phyloP scores from a whole-genome alignment of 2,797 vertebrate species.

The Pseudochirops cupreus region DNA sequence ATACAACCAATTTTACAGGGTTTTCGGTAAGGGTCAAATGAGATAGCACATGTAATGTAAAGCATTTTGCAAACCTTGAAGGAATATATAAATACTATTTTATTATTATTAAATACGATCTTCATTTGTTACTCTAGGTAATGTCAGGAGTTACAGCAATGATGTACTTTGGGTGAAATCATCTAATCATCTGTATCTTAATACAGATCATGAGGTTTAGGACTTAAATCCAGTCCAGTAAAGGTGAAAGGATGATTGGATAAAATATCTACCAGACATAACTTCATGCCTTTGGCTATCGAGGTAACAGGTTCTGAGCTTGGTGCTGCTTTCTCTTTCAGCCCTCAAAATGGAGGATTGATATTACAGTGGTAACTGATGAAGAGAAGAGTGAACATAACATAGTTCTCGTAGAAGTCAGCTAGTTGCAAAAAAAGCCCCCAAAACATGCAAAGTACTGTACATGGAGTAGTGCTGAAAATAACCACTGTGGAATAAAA shows the following conservation, averaged over 20 bases:
- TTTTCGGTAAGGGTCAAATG: neutral
- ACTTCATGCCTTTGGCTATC: neutral
- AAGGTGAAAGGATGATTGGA: neutral
- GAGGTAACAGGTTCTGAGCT: neutral
- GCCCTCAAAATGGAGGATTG: neutral
- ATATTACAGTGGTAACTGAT: neutral
- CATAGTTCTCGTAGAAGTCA: slow-evolving; percentile 6
- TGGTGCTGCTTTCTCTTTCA: neutral
- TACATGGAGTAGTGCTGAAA: neutral
- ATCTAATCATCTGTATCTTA: neutral
- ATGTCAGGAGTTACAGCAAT: neutral
- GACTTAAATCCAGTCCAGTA: neutral
- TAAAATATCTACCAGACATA: neutral
- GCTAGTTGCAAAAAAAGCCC: neutral
- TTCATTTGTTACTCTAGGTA: neutral
- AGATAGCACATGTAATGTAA: neutral
- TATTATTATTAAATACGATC: neutral
- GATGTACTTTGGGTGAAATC: neutral
- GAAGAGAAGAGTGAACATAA: neutral
- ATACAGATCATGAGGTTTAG: neutral
- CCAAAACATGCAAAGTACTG: too few relatives aligned
- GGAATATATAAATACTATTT: neutral
- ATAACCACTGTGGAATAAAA: neutral
- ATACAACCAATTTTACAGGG: neutral
- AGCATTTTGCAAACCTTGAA: neutral